Conservation (phyloP, 2,113 vertebrate genomes). For the Callospermophilus lateralis region DNA sequence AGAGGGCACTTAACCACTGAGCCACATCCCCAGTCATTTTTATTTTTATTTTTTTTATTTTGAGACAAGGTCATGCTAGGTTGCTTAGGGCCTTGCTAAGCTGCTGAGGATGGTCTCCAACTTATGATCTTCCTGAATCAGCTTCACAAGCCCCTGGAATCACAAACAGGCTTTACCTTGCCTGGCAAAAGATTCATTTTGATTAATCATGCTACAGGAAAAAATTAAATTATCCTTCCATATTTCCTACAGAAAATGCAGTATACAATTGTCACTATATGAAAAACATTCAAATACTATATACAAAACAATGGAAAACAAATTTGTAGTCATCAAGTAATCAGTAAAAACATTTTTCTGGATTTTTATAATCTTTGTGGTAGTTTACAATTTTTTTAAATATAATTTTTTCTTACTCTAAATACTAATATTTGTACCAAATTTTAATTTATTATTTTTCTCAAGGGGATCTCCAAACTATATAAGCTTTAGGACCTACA, state of each 20-base stretch:
- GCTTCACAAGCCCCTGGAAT: no score
- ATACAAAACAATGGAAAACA: neutral
- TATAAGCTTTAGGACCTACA: neutral
- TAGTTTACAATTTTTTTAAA: slow-evolving; percentile 15
- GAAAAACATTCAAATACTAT: neutral
- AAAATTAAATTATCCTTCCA: neutral
- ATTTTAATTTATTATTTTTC: slow-evolving; percentile 36
- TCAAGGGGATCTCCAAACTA: neutral
- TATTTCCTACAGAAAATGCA: slow-evolving; percentile 19
- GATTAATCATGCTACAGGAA: neutral
- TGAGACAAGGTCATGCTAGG: no score
- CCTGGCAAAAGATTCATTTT: neutral
- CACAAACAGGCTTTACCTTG: no score
- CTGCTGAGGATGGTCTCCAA: no score
- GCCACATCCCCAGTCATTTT: no score
- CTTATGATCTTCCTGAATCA: no score
- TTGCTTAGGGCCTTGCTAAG: no score
- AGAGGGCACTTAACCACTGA: no score
- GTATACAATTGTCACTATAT: neutral
- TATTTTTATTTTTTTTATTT: no score
- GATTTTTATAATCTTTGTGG: neutral
- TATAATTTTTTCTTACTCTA: slow-evolving; percentile 4
- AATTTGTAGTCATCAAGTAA: neutral
- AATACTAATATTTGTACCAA: neutral
- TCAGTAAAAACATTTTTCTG: slow-evolving; percentile 18